A percentile compares a stretch with the other conserved stretches of the same genome.
Evolutionary conservation across 64 coral and sea anemone species (phyloP).

Genomic region (Porites lutea): DNA sequence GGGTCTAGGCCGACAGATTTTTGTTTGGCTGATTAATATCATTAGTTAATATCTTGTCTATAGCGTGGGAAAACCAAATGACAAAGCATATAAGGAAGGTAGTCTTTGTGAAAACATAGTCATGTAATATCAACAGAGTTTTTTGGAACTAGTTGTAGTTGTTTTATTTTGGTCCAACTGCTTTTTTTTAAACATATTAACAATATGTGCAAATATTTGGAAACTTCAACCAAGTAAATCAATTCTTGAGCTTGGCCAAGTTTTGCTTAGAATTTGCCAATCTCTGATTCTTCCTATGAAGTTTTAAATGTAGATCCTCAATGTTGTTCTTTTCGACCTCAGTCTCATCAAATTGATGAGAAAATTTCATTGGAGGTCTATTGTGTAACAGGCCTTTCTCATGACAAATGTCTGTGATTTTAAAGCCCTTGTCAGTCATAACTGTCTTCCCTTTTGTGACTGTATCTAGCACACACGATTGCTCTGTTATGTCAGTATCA

Average conservation of each 20-base stretch:
- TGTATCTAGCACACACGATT: conserved; percentile 25
- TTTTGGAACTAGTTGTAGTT: not conserved
- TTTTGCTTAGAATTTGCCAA: conserved; percentile 22
- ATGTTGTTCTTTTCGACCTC: not conserved
- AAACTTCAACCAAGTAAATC: conserved; percentile 16
- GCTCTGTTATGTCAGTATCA: conserved; percentile 44
- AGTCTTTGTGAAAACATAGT: not conserved
- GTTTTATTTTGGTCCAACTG: conserved; percentile 46
- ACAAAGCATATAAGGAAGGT: no score
- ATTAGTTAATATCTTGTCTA: no score
- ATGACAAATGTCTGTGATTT: conserved; percentile 39
- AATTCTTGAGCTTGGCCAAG: conserved; percentile 47
- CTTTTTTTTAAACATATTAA: conserved; percentile 38
- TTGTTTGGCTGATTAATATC: no score
- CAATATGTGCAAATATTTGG: conserved; percentile 49
- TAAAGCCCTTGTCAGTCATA: conserved; percentile 57
- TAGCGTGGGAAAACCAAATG: no score
- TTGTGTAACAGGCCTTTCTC: conserved; percentile 32
- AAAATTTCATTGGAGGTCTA: conserved; percentile 19
- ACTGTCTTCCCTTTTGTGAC: conserved; percentile 28
- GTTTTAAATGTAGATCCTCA: conserved; percentile 27
- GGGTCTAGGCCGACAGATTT: no score
- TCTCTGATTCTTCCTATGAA: conserved; percentile 56
- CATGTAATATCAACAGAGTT: not conserved
- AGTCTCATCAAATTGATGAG: not conserved